These are phyloP conservation scores for Datnioides undecimradiatus DNA, from an alignment of 2,113 vertebrate genomes.

Conservation along the genomic window DNA sequence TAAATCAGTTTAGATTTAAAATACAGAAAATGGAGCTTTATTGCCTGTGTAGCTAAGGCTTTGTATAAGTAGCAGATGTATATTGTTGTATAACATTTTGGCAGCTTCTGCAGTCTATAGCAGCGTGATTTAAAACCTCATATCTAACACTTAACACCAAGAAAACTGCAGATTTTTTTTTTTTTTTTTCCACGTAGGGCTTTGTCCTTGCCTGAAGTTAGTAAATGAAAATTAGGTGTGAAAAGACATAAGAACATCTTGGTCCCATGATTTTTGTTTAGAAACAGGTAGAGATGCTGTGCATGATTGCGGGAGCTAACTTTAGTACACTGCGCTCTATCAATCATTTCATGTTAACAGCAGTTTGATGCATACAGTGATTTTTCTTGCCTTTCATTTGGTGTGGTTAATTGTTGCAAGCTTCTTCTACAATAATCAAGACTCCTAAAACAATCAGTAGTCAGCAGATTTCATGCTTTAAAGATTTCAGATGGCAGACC, in stretches of 20 bases:
- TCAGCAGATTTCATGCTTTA: constrained; percentile 20
- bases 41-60: constrained; percentile 37
- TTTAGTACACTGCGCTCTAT: neutral
- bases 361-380: neutral
- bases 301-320: neutral
- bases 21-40: constrained; percentile 29
- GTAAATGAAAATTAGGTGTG: neutral
- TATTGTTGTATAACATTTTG: neutral
- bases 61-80: constrained; percentile 21
- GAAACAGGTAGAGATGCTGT: neutral
- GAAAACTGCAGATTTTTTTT: neutral
- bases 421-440: constrained; percentile 12
- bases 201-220: neutral
- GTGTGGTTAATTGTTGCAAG: neutral
- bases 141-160: neutral
- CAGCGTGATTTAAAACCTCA: neutral
- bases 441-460: constrained; percentile 6
- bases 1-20: constrained; percentile 37
- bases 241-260: neutral
- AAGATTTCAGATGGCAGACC: constrained; percentile 15
- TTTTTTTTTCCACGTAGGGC: too few relatives aligned
- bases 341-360: neutral
- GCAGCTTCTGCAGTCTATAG: neutral
- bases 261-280: neutral
- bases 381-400: neutral